Percentiles rank a stretch among this genome's conserved stretches.
Evolutionary conservation across 2,888 invertebrate genomes (phyloP).

Genomic region (Calliscelio sp.): DNA sequence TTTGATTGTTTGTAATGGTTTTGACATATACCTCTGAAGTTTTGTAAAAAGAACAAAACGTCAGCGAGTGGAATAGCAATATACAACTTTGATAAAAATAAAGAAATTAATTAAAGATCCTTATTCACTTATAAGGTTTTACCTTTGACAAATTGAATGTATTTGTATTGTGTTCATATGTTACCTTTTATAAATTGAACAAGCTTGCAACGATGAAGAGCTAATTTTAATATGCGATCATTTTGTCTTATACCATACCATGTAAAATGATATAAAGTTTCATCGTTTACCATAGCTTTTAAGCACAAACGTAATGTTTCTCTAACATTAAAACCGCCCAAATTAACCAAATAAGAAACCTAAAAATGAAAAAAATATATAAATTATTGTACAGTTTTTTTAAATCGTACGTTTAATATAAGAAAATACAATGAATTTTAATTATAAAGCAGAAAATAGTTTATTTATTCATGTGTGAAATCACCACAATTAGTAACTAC

Average conservation of each 20-base stretch:
- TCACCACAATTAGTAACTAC: no score
- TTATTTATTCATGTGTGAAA: no score
- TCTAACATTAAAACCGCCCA: neutral
- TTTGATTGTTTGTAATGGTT: no score
- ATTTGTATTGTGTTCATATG: neutral
- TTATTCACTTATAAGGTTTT: no score
- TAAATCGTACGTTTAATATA: neutral
- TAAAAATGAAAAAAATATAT: neutral
- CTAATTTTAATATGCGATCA: neutral
- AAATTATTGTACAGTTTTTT: neutral
- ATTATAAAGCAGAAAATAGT: no score
- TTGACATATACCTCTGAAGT: no score
- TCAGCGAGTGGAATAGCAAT: no score
- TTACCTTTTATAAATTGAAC: neutral
- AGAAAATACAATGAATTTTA: no score
- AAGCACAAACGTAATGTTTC: neutral
- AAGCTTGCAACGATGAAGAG: neutral
- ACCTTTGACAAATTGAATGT: neutral
- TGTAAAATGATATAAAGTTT: constrained; percentile 6
- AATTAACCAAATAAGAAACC: neutral
- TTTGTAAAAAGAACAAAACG: no score
- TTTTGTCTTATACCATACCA: constrained; percentile 2
- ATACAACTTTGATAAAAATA: no score
- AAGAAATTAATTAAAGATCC: no score
- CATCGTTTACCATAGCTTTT: neutral